These are phyloP conservation scores for Ptychobarbus kaznakovi DNA, from an alignment of 2,797 vertebrate genomes.

Conservation along the genomic window DNA sequence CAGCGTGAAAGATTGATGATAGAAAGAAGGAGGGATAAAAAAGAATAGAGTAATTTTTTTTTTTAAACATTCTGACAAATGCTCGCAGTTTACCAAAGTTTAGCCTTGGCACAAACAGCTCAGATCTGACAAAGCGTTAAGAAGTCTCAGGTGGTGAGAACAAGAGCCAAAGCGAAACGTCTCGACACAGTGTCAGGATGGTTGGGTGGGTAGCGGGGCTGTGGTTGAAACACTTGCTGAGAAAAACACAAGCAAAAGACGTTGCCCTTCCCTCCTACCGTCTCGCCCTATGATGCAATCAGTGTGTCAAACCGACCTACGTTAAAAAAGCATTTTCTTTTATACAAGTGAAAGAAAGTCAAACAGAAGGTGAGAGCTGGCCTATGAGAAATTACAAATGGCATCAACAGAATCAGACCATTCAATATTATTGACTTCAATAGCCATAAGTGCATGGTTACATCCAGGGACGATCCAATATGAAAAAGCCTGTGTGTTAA, in stretches of 20 bases:
- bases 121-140: slow-evolving; percentile 58
- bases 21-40: slow-evolving; percentile 28
- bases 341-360: not conserved
- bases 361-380: not conserved
- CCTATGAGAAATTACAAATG: slow-evolving; percentile 1
- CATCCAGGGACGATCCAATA: not conserved
- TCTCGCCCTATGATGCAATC: slow-evolving; percentile 18
- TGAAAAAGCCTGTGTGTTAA: not conserved
- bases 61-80: slow-evolving; percentile 77
- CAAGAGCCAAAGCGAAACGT: slow-evolving; percentile 54
- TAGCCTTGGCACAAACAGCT: slow-evolving; percentile 74
- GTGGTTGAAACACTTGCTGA: slow-evolving; percentile 45
- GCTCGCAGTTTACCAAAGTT: slow-evolving; percentile 73
- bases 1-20: slow-evolving; percentile 79
- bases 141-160: slow-evolving; percentile 50
- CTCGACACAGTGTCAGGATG: slow-evolving; percentile 43
- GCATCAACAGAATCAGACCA: not conserved
- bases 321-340: not conserved
- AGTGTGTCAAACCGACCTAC: not conserved
- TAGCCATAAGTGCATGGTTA: not conserved
- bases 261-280: not conserved
- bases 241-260: slow-evolving; percentile 24
- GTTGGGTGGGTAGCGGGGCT: slow-evolving; percentile 39
- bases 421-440: not conserved
- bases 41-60: slow-evolving; percentile 17